Conservation (phyloP, 1,140 invertebrate genomes). For the Oncopodura yosiiana region DNA sequence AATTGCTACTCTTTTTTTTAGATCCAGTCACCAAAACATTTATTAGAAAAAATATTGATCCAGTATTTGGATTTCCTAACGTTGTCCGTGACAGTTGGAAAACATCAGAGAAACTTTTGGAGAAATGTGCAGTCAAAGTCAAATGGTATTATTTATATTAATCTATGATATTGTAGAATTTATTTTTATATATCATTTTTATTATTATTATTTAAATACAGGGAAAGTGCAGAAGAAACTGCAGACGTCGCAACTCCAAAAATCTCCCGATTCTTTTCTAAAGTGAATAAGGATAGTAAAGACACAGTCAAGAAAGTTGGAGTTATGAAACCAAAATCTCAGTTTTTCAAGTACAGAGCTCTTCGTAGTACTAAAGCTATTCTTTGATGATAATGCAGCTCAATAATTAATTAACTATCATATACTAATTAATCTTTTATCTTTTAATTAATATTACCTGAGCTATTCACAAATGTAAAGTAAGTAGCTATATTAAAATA, state of each 20-base stretch:
- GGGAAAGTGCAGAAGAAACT: constrained; percentile 24
- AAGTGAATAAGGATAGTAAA: constrained; percentile 1
- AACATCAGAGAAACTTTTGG: constrained; percentile 71
- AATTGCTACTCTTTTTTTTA: constrained; percentile 40
- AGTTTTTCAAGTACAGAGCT: constrained; percentile 28
- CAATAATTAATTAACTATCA: no score
- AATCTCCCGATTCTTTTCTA: constrained; percentile 31
- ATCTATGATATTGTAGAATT: not conserved
- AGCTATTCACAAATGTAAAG: no score
- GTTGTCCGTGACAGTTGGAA: constrained; percentile 98
- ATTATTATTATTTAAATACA: constrained; percentile 2
- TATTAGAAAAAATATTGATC: constrained; percentile 68
- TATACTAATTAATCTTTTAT: no score
- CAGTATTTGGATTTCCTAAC: constrained; percentile 88
- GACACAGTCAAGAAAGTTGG: not conserved
- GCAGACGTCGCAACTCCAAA: constrained; percentile 26
- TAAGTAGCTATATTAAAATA: no score
- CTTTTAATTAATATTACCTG: no score
- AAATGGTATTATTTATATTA: constrained; percentile 50
- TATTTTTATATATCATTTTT: not conserved
- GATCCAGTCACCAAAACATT: constrained; percentile 94
- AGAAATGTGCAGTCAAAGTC: constrained; percentile 57
- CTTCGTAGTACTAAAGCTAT: no score
- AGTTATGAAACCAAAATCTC: constrained; percentile 11
- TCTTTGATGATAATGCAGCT: no score